Evolutionary conservation across 2,888 invertebrate species (phyloP), one percentile per base, ranked within the genome.

Genomic region (Labia minor): DNA sequence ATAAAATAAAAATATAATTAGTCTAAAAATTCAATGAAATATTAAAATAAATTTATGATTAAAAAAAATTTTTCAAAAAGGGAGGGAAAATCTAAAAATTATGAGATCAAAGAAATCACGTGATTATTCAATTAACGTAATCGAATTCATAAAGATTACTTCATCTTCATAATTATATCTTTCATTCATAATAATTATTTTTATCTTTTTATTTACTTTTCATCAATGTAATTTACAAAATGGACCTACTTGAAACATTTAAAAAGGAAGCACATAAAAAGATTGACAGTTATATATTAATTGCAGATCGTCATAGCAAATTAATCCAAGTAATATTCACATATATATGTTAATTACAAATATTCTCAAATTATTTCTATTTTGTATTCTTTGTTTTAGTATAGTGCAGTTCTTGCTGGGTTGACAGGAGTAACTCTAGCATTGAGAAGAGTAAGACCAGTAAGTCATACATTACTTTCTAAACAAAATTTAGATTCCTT

Each of bases 281-380:
- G 16, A 49, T 49, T 49, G 49, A 49, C 49, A 49, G 49, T 49
- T 49, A 49, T 49, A 49, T 49, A n/a, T 11, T 49, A 49, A 49
- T 49, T 49, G 49, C 49, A 10, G 49, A 49, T 8, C 49, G 49
- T 49, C 49, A 49, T 14, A 49, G 8, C 49, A 49, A 49, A 49
- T 49, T 49, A 14, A 49, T 49, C 3, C 8, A 49, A 16, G 49
- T 49, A 49, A 10, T 49, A n/a, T n/a, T n/a, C n/a, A n/a, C n/a
- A n/a, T n/a, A n/a, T n/a, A n/a, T n/a, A 8, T 49, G 14, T 49
- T 49, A 8, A 10, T 14, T 49, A n/a, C 2, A 2, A 49, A 49
- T 14, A 8, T 26, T 26, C 26, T 26, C 3, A 26, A 49, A 49
- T 49, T n/a, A 4, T 49, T 8, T 49, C n/a, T n/a, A 49, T 49